Base-by-base conservation (phyloP, 2,888 invertebrate species). In the Nebria brevicollis region DNA sequence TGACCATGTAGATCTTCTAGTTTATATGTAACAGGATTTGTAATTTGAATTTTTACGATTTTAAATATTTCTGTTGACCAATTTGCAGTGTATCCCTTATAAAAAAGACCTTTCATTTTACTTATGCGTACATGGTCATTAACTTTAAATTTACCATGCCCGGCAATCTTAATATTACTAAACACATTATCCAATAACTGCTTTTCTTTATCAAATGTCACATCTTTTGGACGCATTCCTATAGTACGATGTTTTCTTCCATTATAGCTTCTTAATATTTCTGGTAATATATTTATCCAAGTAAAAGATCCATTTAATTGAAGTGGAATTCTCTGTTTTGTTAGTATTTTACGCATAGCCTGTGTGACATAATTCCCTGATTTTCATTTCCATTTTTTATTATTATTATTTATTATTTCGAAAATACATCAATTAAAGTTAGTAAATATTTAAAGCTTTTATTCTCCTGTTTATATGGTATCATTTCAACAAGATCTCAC, bases 381-480 rank as follows among this genome's bases (percentile, higher is more conserved):
- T 85, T 88, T 88, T 13, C 82, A 85, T 84, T 88, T 88, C 7
- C n/a, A n/a, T n/a, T n/a, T n/a, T n/a, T n/a, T n/a, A n/a, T n/a
- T n/a, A n/a, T n/a, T n/a, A n/a, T n/a, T n/a, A n/a, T n/a, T n/a
- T n/a, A n/a, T n/a, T 84, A 89, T 85, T 89, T 89, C 3, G 87
- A 88, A 84, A 88, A 88, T 42, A 84, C 83, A 84, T 89, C 87
- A 68, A 88, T 89, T 15, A 87, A 84, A n/a, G 86, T 86, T 78
- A 89, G 83, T 66, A 89, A 83, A 80, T 86, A 88, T 81, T 85
- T 85, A 81, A 83, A 86, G 2, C 85, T 85, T 15, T 85, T 86
- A 83, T 88, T 89, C 25, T 85, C 82, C 70, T 77, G 82, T 10
- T 86, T 75, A 85, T 86, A 87, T 34, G 83, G 77, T 42, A 80